Evolutionary conservation across 1,140 invertebrate genomes (phyloP), one percentile per base, ranked within the genome.

Genomic region (Zaprionus vittiger): DNA sequence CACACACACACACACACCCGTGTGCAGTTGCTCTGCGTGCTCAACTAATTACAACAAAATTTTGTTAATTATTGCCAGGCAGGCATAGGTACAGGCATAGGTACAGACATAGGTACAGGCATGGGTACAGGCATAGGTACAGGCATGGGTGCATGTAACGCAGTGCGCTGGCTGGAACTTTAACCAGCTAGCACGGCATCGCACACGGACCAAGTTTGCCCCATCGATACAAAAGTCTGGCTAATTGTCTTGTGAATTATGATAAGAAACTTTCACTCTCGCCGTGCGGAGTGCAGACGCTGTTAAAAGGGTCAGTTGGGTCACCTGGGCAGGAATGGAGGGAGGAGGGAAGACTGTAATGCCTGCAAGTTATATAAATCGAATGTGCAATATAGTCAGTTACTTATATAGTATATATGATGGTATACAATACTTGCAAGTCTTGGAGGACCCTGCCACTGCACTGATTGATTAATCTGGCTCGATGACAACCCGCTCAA

Each of bases 221-320:
- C 59, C 70, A 89, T 83, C 83, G 80, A 89, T 90, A 90, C 55
- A 63, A 69, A 59, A 65, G 79, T 67, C 73, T 80, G 85, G 79
- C 85, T 90, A 90, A 90, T 90, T 90, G 85, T 91, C 86, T 85
- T 85, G 38, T 83, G 80, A 90, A 90, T 90, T 90, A 91, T 90
- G 85, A 90, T 90, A 90, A 90, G 85, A 77, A 90, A 89, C 81
- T 89, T 89, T 87, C 56, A 78, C 78, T 78, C 41, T 77, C 60
- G 22, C 28, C 26, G 11, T 68, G 52, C 14, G 2, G 41, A 38
- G 20, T 54, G 28, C 2, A 47, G 6, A 90, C 67, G 70, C 60
- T 47, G 75, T 79, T 90, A 85, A 85, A 79, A 79, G 81, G 81
- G 85, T 85, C 81, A 90, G 79, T 66, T 41, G 70, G 83, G 80